Evolutionary conservation across 2,888 invertebrate genomes (phyloP).

Genomic region (Flabesymbios commensalis): DNA sequence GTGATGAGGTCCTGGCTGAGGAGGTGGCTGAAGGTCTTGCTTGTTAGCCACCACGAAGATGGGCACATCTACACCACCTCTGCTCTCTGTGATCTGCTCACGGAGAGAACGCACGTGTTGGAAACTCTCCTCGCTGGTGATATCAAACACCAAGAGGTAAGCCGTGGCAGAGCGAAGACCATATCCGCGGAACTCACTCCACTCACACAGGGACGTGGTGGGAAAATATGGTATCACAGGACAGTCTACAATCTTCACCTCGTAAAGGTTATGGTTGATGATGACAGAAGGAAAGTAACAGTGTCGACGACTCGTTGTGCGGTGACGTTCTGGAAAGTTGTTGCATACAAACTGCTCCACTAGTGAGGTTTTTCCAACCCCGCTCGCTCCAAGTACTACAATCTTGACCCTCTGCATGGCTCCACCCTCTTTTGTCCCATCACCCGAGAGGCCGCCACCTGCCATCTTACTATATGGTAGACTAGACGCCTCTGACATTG

Average conservation of each 20-base stretch:
- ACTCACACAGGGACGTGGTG: conserved; percentile 88
- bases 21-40: conserved; percentile 69
- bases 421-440: too few relatives aligned
- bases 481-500: too few relatives aligned
- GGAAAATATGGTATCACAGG: conserved; percentile 88
- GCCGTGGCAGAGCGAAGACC: conserved; percentile 66
- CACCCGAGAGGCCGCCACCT: too few relatives aligned
- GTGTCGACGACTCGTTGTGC: conserved; percentile 75
- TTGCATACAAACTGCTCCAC: conserved; percentile 85
- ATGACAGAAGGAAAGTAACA: conserved; percentile 83
- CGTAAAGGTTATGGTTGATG: conserved; percentile 82
- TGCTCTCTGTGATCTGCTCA: conserved; percentile 89
- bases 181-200: conserved; percentile 71
- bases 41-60: conserved; percentile 93
- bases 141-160: conserved; percentile 91
- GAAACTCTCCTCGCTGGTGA: conserved; percentile 84
- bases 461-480: too few relatives aligned
- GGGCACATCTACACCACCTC: too few relatives aligned
- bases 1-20: conserved; percentile 48
- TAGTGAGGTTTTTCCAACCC: conserved; percentile 91
- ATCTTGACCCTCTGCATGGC: conserved; percentile 77
- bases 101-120: conserved; percentile 86
- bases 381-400: conserved; percentile 84
- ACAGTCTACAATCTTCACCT: conserved; percentile 82
- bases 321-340: conserved; percentile 78